Conservation (phyloP, 64 coral and sea anemone genomes). For the Porites australiensis region DNA sequence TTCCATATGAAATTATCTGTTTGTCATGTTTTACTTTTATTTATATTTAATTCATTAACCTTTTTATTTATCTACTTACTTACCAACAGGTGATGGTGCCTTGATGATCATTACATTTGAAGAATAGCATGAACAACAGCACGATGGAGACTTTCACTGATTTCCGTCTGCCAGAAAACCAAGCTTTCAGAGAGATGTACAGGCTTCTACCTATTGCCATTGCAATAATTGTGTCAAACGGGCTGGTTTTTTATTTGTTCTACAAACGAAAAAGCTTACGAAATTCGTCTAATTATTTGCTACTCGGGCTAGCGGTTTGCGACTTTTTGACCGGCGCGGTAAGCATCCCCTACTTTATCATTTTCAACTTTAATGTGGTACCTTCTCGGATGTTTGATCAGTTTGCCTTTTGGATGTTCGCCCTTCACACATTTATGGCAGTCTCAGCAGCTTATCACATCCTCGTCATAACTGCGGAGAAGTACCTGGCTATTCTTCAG, state of each 20-base stretch:
- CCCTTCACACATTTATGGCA: background rate
- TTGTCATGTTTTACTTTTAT: no score
- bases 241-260: constrained; percentile 73
- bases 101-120: background rate
- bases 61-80: no score
- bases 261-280: constrained; percentile 29
- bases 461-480: constrained; percentile 54
- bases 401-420: background rate
- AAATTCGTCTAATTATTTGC: constrained; percentile 59
- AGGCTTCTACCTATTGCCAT: constrained; percentile 57
- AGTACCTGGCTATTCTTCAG: constrained; percentile 50
- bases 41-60: no score
- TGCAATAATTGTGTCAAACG: constrained; percentile 55
- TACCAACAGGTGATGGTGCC: no score
- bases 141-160: background rate
- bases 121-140: background rate
- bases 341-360: constrained; percentile 54
- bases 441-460: constrained; percentile 63
- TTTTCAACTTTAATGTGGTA: background rate
- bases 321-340: constrained; percentile 74
- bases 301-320: constrained; percentile 64
- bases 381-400: no score
- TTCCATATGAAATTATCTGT: no score
- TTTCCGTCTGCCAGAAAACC: background rate
- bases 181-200: background rate